A percentile compares a stretch with the other conserved stretches of the same genome.
phyloP scores from a whole-genome alignment of 1,140 invertebrate species.

The Cephus cinctus region DNA sequence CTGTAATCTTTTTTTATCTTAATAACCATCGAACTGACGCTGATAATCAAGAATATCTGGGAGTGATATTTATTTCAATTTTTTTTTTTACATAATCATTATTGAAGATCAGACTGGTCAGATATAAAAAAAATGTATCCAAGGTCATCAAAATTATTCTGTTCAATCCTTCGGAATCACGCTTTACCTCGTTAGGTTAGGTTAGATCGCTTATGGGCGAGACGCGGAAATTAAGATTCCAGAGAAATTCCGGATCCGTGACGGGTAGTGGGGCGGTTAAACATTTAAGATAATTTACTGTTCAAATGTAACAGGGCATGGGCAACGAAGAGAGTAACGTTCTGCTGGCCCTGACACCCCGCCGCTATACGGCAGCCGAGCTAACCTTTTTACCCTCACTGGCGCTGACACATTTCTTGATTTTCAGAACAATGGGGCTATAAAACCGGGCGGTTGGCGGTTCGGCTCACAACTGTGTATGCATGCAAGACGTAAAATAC shows the following conservation, averaged over 20 bases:
- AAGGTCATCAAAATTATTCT: too few species aligned
- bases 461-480: constrained; percentile 7
- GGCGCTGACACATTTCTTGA: constrained; percentile 54
- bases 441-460: constrained; percentile 35
- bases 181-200: too few species aligned
- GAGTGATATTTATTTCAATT: too few species aligned
- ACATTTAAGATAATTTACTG: constrained; percentile 35
- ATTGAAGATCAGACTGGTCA: too few species aligned
- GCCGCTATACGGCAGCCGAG: constrained; percentile 31
- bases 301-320: constrained; percentile 34
- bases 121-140: too few species aligned
- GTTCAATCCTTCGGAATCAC: too few species aligned
- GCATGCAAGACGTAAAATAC: constrained; percentile 16
- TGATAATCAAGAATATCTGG: too few species aligned
- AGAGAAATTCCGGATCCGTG: constrained; percentile 16
- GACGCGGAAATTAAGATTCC: constrained; percentile 42
- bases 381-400: constrained; percentile 50
- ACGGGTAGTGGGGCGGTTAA: neutral
- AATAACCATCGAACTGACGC: too few species aligned
- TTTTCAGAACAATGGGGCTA: constrained; percentile 52
- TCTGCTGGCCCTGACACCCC: constrained; percentile 45
- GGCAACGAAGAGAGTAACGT: constrained; percentile 35
- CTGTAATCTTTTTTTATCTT: too few species aligned
- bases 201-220: too few species aligned
- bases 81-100: too few species aligned